Evolutionary conservation across 2,888 invertebrate species (phyloP).

Genomic region (Plutella xylostella): DNA sequence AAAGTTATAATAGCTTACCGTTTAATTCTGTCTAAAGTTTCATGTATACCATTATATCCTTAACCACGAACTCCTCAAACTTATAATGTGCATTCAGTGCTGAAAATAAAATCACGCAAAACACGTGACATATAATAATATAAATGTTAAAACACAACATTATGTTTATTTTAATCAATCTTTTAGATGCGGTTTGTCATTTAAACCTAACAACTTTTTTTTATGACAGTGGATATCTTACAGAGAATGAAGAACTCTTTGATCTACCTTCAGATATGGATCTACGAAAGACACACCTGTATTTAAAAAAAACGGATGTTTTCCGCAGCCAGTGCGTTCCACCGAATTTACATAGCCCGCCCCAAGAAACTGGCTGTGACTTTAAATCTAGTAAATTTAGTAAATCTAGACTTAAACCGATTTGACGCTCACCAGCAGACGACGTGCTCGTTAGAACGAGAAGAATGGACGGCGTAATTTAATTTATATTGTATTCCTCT

Average conservation of each 20-base stretch:
- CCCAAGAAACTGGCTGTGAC: conserved; percentile 52
- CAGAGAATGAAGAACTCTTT: not conserved
- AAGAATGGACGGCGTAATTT: not conserved
- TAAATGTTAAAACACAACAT: not conserved
- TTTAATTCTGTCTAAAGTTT: no score
- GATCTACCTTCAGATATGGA: not conserved
- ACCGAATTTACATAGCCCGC: conserved; percentile 54
- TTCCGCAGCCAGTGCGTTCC: conserved; percentile 26
- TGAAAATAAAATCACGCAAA: no score
- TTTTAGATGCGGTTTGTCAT: not conserved
- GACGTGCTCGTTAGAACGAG: conserved; percentile 14
- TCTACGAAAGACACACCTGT: not conserved
- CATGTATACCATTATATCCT: no score
- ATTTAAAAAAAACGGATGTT: conserved; percentile 12
- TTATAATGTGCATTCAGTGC: no score
- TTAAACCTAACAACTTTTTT: not conserved
- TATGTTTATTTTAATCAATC: not conserved
- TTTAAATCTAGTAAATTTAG: conserved; percentile 64
- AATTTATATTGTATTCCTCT: not conserved
- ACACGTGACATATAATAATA: no score
- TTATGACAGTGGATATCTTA: not conserved
- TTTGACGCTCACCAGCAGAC: conserved; percentile 45
- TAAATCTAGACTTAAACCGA: conserved; percentile 61
- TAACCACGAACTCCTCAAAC: no score
- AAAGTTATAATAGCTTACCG: no score